phyloP scores from a whole-genome alignment of 2,888 invertebrate species.

The Tenthredo scrophulariae region DNA sequence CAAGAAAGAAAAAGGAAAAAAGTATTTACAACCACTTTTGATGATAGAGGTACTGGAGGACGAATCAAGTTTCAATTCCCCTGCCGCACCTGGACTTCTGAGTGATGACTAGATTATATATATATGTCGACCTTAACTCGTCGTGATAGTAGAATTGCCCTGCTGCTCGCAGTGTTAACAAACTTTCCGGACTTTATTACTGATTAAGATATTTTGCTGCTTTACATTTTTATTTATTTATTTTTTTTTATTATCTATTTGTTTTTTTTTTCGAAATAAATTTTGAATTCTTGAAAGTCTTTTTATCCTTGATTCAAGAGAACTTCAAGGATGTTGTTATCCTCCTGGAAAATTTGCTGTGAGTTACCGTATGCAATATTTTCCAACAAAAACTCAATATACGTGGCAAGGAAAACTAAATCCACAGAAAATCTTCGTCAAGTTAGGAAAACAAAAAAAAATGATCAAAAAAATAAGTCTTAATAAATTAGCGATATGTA shows the following conservation, averaged over 20 bases:
- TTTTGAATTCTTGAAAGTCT: background rate
- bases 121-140: slow-evolving; percentile 12
- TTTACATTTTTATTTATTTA: background rate
- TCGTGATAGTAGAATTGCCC: slow-evolving; percentile 16
- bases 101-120: slow-evolving; percentile 13
- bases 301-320: background rate
- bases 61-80: slow-evolving; percentile 15
- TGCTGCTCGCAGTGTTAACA: background rate
- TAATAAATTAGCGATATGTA: background rate
- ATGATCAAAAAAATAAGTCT: background rate
- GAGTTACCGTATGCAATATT: background rate
- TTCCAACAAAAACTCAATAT: background rate
- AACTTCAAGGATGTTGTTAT: slow-evolving; percentile 9
- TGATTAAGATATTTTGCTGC: background rate
- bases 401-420: background rate
- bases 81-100: background rate
- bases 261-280: background rate
- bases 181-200: background rate
- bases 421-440: background rate
- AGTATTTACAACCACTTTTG: background rate
- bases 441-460: background rate
- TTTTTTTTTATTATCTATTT: background rate
- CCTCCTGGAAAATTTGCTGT: slow-evolving; percentile 33
- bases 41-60: background rate
- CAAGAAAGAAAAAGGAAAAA: background rate